Conservation (phyloP, 2,113 vertebrate species). For the Ictalurus furcatus region DNA sequence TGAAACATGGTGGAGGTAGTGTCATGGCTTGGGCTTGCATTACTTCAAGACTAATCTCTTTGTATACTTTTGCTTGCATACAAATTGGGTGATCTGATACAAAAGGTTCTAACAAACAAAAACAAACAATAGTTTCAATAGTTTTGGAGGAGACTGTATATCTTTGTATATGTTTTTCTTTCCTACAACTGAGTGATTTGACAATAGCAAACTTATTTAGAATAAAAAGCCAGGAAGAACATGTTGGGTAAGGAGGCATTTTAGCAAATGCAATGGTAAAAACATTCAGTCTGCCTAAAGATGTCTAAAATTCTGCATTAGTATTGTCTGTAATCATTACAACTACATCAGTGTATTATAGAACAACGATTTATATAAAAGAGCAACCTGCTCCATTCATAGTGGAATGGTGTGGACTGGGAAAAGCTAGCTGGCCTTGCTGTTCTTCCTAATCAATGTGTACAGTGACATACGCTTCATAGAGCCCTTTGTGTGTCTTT, state of each 20-base stretch:
- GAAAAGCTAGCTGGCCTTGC: neutral
- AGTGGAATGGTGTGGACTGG: neutral
- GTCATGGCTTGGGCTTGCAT: too few species aligned
- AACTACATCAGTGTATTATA: neutral
- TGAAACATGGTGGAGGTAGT: too few species aligned
- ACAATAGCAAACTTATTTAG: neutral
- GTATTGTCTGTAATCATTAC: neutral
- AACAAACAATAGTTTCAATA: too few species aligned
- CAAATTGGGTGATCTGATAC: too few species aligned
- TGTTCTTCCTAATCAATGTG: conserved; percentile 11
- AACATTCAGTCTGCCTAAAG: neutral
- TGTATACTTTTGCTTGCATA: too few species aligned
- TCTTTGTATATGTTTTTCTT: neutral
- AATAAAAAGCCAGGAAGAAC: neutral
- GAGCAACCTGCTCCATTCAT: neutral
- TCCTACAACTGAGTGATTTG: neutral
- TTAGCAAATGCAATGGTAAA: neutral
- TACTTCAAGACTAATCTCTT: too few species aligned
- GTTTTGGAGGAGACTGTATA: neutral
- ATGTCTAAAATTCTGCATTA: neutral
- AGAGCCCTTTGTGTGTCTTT: conserved; percentile 14
- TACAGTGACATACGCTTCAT: conserved; percentile 15
- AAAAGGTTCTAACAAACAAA: too few species aligned
- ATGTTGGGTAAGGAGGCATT: neutral
- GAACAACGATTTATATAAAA: conserved; percentile 13